A percentile compares a stretch with the other conserved stretches of the same genome.
These are phyloP conservation scores for Magallana angulata DNA, from an alignment of 1,140 invertebrate genomes.

Conservation along the genomic window DNA sequence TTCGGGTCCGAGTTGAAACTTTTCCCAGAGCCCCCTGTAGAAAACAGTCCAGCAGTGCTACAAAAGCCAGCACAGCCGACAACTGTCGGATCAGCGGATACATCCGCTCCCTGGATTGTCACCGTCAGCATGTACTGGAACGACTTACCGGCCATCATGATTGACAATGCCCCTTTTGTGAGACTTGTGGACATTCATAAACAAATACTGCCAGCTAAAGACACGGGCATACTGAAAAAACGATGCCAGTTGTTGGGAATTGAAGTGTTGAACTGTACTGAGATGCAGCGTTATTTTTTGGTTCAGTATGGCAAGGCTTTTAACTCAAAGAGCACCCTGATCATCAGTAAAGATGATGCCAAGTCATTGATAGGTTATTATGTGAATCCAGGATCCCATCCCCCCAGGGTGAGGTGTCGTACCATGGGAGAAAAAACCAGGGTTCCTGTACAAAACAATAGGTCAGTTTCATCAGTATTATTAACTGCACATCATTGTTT, in stretches of 20 bases:
- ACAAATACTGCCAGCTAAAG: conserved; percentile 79
- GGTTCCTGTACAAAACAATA: neutral
- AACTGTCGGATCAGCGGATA: conserved; percentile 41
- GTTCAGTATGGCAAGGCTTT: conserved; percentile 77
- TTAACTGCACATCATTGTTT: no score
- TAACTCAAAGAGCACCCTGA: conserved; percentile 77
- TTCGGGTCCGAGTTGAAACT: conserved; percentile 63
- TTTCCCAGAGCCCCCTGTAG: conserved; percentile 26
- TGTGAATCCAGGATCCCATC: conserved; percentile 71
- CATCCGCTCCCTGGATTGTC: conserved; percentile 74
- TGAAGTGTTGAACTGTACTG: conserved; percentile 75
- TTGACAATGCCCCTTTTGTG: conserved; percentile 74
- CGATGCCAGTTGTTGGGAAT: conserved; percentile 77
- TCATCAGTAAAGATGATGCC: conserved; percentile 76
- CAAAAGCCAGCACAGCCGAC: conserved; percentile 6
- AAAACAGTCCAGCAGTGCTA: neutral
- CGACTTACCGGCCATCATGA: conserved; percentile 77
- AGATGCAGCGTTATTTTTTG: conserved; percentile 79
- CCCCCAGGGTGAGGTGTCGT: conserved; percentile 54
- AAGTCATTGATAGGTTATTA: conserved; percentile 77
- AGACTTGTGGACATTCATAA: conserved; percentile 79
- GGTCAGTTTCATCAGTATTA: neutral
- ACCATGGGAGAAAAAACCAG: neutral
- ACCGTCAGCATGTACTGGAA: conserved; percentile 78
- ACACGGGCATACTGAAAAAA: conserved; percentile 79